phyloP scores from a whole-genome alignment of 2,797 vertebrate genomes.

The Acanthiza pusilla region DNA sequence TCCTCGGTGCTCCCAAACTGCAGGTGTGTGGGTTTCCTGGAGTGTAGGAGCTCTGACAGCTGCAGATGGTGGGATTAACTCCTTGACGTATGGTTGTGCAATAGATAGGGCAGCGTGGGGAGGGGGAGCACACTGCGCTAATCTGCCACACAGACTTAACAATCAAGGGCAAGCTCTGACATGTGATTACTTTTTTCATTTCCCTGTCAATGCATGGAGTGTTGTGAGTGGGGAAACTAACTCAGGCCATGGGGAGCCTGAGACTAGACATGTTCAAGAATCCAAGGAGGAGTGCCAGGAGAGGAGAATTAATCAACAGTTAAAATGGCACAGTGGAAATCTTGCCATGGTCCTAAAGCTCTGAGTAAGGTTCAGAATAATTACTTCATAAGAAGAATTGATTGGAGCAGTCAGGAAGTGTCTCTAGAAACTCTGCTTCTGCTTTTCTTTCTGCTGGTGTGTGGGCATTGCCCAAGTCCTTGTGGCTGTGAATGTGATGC shows the following conservation, averaged over 20 bases:
- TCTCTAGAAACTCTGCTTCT: neutral
- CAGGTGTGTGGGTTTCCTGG: neutral
- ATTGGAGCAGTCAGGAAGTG: neutral
- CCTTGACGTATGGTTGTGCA: constrained; percentile 34
- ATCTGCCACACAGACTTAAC: constrained; percentile 34
- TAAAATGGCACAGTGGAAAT: neutral
- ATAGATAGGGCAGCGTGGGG: neutral
- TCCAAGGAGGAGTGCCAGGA: neutral
- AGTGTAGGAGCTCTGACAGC: neutral
- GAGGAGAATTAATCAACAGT: constrained; percentile 8
- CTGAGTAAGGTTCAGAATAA: constrained; percentile 6
- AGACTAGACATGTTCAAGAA: constrained; percentile 12
- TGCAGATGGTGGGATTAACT: constrained; percentile 59
- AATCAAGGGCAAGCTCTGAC: constrained; percentile 47
- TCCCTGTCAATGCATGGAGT: neutral
- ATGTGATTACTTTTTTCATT: constrained; percentile 24
- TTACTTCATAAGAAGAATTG: neutral
- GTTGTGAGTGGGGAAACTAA: neutral
- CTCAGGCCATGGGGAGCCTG: neutral
- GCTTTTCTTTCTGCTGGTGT: neutral
- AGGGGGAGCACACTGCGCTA: neutral
- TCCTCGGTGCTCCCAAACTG: neutral
- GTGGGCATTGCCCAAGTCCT: neutral
- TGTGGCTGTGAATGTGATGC: neutral
- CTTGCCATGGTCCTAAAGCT: constrained; percentile 4